A percentile compares a stretch with the other conserved stretches of the same genome.
phyloP scores from a whole-genome alignment of 53 echinoderm and acorn worm genomes.

The Hippasteria phrygiana region DNA sequence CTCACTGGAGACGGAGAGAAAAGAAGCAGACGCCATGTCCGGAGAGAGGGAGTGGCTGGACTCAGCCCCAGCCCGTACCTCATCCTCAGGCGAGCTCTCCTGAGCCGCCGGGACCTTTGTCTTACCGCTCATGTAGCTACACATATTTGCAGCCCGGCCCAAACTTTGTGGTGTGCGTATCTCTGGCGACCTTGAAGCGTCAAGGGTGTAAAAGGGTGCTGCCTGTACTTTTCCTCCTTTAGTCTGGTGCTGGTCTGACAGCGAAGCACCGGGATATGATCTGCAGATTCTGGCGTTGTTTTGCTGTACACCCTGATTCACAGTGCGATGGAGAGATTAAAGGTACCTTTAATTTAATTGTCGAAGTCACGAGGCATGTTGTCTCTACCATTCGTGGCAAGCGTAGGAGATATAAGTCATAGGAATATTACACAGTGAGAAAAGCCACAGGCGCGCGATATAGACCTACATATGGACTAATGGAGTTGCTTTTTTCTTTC shows the following conservation, averaged over 20 bases:
- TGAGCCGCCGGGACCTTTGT: background rate
- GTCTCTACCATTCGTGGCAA: constrained; percentile 26
- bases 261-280: background rate
- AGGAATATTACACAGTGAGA: background rate
- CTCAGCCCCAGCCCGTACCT: background rate
- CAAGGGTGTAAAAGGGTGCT: background rate
- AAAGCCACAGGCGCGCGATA: background rate
- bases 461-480: background rate
- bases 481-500: background rate
- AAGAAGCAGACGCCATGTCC: constrained; percentile 40
- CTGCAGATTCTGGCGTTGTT: background rate
- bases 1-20: constrained; percentile 49
- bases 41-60: constrained; percentile 6
- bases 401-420: background rate
- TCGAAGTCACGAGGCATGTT: constrained; percentile 29
- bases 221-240: background rate
- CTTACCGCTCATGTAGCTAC: constrained; percentile 49
- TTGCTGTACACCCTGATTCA: constrained; percentile 9
- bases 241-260: constrained; percentile 18
- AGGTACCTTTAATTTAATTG: constrained; percentile 56
- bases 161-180: background rate
- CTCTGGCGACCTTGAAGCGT: background rate
- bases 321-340: constrained; percentile 13
- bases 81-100: constrained; percentile 36
- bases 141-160: constrained; percentile 15